Evolutionary conservation across 2,888 invertebrate genomes (phyloP).

Genomic region (Caenorhabditis plicata): DNA sequence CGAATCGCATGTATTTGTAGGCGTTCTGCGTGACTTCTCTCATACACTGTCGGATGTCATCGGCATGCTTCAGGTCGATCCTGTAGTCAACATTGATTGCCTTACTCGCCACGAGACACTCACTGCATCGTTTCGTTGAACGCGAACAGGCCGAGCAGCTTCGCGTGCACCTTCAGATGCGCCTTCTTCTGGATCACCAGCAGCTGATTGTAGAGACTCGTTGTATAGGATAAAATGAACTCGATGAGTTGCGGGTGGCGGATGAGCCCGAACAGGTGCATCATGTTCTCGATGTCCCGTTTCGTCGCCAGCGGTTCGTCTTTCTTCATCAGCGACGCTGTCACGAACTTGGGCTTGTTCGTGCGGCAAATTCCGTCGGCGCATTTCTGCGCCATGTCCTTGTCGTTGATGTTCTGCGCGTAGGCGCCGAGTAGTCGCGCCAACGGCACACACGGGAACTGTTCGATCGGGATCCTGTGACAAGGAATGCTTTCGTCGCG

Average conservation of each 20-base stretch:
- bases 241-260: constrained; percentile 4
- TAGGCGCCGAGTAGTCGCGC: constrained; percentile 24
- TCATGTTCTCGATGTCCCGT: neutral
- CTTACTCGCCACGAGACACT: too few species aligned
- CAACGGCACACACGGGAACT: constrained; percentile 18
- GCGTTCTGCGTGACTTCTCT: constrained; percentile 10
- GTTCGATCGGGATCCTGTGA: constrained; percentile 16
- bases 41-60: constrained; percentile 17
- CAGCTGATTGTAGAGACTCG: constrained; percentile 12
- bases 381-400: constrained; percentile 9
- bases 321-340: neutral
- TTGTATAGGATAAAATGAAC: constrained; percentile 13
- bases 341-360: constrained; percentile 4
- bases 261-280: constrained; percentile 15
- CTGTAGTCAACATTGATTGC: neutral
- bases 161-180: constrained; percentile 12
- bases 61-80: constrained; percentile 5
- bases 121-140: constrained; percentile 6
- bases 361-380: constrained; percentile 22
- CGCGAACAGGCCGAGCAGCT: neutral
- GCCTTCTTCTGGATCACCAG: constrained; percentile 7
- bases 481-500: neutral
- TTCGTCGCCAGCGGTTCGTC: neutral
- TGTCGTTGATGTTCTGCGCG: constrained; percentile 1
- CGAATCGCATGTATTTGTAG: constrained; percentile 6